phyloP scores from a whole-genome alignment of 2,797 vertebrate species.

The Ctenochaetus hawaiiensis region DNA sequence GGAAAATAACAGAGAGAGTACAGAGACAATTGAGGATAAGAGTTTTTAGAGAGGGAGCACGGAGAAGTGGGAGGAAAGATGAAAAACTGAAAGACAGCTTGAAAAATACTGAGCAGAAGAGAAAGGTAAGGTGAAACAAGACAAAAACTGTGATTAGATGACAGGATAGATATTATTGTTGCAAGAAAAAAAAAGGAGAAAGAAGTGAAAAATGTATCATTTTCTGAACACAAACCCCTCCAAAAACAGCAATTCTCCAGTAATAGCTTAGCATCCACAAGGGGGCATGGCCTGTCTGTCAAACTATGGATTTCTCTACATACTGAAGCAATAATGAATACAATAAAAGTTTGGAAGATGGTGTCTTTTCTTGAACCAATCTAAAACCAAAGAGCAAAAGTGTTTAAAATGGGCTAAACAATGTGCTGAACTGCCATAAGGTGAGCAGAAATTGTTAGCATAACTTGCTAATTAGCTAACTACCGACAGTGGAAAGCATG shows the following conservation, averaged over 20 bases:
- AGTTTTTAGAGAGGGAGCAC: neutral
- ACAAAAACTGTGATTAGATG: neutral
- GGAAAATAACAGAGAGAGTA: constrained; percentile 12
- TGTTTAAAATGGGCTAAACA: neutral
- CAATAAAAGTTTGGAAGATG: neutral
- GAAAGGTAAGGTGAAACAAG: neutral
- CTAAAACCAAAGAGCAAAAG: neutral
- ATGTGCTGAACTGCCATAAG: neutral
- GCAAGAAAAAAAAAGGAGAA: neutral
- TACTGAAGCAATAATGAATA: neutral
- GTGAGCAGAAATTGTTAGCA: neutral
- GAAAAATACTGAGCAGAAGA: neutral
- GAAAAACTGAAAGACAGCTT: neutral
- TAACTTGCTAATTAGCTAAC: neutral
- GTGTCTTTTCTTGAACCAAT: neutral
- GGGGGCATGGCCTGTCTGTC: neutral
- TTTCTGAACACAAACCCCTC: neutral
- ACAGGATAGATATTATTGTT: neutral
- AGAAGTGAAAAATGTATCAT: too few relatives aligned
- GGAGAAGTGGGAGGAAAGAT: neutral
- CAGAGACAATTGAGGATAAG: neutral
- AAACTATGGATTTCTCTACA: neutral
- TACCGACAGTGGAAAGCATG: too few relatives aligned
- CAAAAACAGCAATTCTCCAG: neutral
- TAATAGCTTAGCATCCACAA: neutral